These are phyloP conservation scores for Plecotus auritus DNA, from an alignment of 2,113 vertebrate species.

Conservation along the genomic window DNA sequence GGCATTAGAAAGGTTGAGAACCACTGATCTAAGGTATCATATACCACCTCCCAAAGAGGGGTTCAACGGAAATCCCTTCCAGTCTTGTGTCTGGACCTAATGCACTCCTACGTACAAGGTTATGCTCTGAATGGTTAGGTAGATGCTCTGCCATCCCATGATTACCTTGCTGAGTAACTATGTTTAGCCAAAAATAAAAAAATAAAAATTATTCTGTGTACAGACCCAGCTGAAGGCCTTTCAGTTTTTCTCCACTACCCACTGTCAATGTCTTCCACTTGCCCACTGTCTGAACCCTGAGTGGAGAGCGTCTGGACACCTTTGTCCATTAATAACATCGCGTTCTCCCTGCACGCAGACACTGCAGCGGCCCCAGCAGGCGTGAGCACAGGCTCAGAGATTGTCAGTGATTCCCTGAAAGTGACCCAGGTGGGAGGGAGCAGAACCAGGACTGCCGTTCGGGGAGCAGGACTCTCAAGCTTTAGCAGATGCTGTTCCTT, in stretches of 20 bases:
- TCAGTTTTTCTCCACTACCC: background rate
- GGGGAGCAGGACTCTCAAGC: background rate
- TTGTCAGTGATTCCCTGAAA: background rate
- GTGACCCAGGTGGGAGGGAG: background rate
- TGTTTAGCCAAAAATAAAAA: background rate
- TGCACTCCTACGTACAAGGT: too few species aligned
- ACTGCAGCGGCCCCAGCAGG: fast-evolving
- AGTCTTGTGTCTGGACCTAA: background rate
- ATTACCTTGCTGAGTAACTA: background rate
- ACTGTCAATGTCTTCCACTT: background rate
- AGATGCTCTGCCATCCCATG: background rate
- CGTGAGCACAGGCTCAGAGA: background rate
- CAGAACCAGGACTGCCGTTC: background rate
- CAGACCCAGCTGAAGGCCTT: background rate
- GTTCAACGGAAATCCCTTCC: background rate
- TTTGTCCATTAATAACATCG: background rate
- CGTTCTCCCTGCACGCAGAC: background rate
- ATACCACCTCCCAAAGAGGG: background rate
- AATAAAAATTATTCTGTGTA: background rate
- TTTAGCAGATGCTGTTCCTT: background rate
- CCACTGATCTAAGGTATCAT: background rate
- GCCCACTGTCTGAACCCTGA: background rate
- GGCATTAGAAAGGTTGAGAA: too few species aligned
- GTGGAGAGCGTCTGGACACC: background rate
- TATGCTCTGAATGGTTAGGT: background rate